Conservation (phyloP, 1,140 invertebrate species). For the Drosophila dunni region DNA sequence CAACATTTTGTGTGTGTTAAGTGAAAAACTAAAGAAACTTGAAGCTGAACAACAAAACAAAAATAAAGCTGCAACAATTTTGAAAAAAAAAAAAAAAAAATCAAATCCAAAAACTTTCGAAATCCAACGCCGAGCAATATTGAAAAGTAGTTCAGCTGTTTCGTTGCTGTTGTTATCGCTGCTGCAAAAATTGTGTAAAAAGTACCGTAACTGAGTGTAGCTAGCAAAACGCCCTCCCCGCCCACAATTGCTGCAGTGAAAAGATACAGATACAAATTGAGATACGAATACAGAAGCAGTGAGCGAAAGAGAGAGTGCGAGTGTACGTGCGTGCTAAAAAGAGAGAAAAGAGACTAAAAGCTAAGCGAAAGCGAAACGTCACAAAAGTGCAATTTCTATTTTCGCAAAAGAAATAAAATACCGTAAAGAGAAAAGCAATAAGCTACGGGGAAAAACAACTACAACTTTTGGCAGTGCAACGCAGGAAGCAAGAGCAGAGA, state of each 20-base stretch:
- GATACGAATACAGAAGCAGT: not conserved
- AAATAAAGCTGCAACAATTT: constrained; percentile 51
- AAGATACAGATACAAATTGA: constrained; percentile 21
- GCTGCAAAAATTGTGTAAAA: constrained; percentile 16
- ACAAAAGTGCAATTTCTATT: constrained; percentile 67
- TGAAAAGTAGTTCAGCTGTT: constrained; percentile 73
- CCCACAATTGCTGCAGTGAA: constrained; percentile 18
- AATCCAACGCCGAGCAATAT: constrained; percentile 52
- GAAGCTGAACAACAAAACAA: constrained; percentile 42
- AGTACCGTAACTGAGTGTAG: not conserved
- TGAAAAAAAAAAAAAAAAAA: constrained; percentile 17
- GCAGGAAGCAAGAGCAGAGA: constrained; percentile 56
- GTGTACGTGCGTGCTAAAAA: not conserved
- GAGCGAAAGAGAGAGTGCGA: not conserved
- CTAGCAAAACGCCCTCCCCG: not conserved
- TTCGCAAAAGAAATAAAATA: constrained; percentile 6
- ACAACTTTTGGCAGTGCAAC: constrained; percentile 35
- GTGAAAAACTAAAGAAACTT: constrained; percentile 53
- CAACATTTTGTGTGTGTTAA: constrained; percentile 39
- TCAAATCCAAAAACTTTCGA: constrained; percentile 69
- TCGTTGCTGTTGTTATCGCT: constrained; percentile 15
- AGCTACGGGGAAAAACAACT: not conserved
- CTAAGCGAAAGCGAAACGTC: constrained; percentile 53
- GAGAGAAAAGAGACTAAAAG: constrained; percentile 14
- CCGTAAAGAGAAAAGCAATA: constrained; percentile 20